Conservation (phyloP, 2,888 invertebrate species). For the Odiellus spinosus region DNA sequence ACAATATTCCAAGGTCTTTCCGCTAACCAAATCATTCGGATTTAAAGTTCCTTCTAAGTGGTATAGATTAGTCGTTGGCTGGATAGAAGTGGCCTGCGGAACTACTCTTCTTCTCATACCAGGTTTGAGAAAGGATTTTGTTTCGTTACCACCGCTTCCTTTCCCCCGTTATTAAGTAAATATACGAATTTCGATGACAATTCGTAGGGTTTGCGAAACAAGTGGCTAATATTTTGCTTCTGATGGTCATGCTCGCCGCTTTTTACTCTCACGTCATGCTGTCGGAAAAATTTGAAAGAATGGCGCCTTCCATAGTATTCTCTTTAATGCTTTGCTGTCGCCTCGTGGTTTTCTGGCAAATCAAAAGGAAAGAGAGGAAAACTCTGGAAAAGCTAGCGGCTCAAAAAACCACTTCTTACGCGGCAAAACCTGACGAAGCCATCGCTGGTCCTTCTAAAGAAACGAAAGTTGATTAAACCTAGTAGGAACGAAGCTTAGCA, state of each 20-base stretch:
- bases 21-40: slow-evolving; percentile 58
- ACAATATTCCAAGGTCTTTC: slow-evolving; percentile 90
- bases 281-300: slow-evolving; percentile 65
- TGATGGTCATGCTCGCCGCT: slow-evolving; percentile 69
- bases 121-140: slow-evolving; percentile 12
- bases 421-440: too few relatives aligned
- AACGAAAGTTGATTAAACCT: too few relatives aligned
- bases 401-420: too few relatives aligned
- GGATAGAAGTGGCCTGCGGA: slow-evolving; percentile 68
- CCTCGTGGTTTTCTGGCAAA: slow-evolving; percentile 61
- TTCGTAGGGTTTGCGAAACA: slow-evolving; percentile 77
- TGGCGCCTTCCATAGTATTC: slow-evolving; percentile 37
- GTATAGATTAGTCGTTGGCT: slow-evolving; percentile 70
- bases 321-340: slow-evolving; percentile 81
- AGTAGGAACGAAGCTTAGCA: too few relatives aligned
- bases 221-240: slow-evolving; percentile 64
- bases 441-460: too few relatives aligned
- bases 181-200: too few relatives aligned
- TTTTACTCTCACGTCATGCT: slow-evolving; percentile 87
- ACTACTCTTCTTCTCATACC: slow-evolving; percentile 48
- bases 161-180: too few relatives aligned
- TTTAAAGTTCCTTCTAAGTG: slow-evolving; percentile 82
- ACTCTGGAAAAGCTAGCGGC: neutral
- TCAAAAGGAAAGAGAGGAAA: slow-evolving; percentile 29
- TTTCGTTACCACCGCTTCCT: slow-evolving; percentile 28